Base-by-base conservation (phyloP, 2,797 vertebrate species). In the Alcedo quadribrachys region DNA sequence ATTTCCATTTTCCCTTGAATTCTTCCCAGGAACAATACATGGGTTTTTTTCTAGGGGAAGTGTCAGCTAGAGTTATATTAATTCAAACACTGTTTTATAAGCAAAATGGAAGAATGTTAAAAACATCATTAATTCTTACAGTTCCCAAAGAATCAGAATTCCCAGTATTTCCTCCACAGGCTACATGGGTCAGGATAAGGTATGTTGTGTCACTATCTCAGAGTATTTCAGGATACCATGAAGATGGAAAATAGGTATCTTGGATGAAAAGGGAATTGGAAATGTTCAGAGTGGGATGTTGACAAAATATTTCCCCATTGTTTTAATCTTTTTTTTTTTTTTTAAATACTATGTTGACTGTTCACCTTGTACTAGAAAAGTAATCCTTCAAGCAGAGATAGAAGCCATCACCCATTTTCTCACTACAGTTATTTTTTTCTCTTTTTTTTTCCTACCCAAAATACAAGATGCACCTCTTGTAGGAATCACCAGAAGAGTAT, bases 241-340 rank as follows among this genome's bases (percentile, higher is more conserved):
- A 73, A 46, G 40, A 25, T 1, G 4, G 19, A 70, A 70, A 77
- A 5, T 10, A 68, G 11, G 12, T 20, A 27, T 50, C 28, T 71
- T 46, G 8, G 1, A 8, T 67, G 50, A 92, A 85, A 9, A 28
- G 92, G 92, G 96, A 97, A 89, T 3, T 71, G 30, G 84, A 76
- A 70, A 45, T 42, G 61, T 89, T 95, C 87, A 61, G 89, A 93
- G 66, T 90, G 77, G 83, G 82, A 92, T 53, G 69, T 92, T 93
- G 83, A 78, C 60, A 86, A 92, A 85, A 63, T 28, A 77, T 57
- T 90, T 83, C 37, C 65, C 81, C 63, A 92, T 90, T 96, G 92
- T 92, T 88, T 90, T 61, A 73, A 58, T 20, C 1, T 12, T 51
- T 62, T 40, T 58, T 35, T 40, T 58, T 40, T 45, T 73, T 79